Percentiles rank a stretch among this genome's conserved stretches.
Evolutionary conservation across 2,113 vertebrate species (phyloP).

Genomic region (Ciconia maguari): DNA sequence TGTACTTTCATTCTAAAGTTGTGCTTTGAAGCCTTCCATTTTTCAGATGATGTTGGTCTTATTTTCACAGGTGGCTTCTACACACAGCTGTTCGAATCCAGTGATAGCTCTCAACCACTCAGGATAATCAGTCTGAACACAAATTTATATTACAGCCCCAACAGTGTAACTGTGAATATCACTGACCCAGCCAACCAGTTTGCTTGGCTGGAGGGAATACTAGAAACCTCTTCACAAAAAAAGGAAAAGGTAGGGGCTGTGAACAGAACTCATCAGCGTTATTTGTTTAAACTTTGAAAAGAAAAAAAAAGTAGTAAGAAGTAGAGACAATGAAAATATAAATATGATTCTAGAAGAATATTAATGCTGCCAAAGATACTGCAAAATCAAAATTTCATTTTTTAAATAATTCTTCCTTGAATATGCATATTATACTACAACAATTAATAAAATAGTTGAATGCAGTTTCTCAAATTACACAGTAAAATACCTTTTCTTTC

Average conservation of each 20-base stretch:
- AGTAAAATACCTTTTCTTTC: background rate
- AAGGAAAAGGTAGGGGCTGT: conserved; percentile 78
- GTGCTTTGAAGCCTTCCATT: background rate
- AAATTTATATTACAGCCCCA: conserved; percentile 90
- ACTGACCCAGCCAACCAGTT: conserved; percentile 87
- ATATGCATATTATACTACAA: background rate
- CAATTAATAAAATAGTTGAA: background rate
- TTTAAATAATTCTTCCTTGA: background rate
- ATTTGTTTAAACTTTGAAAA: background rate
- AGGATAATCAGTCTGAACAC: conserved; percentile 94
- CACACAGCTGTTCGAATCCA: conserved; percentile 81
- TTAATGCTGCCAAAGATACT: background rate
- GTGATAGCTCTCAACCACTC: conserved; percentile 55
- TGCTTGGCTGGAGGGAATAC: conserved; percentile 78
- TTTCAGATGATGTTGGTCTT: conserved; percentile 13
- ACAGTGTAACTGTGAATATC: conserved; percentile 79
- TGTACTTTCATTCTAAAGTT: background rate
- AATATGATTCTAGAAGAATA: background rate
- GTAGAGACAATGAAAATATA: background rate
- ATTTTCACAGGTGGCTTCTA: conserved; percentile 90
- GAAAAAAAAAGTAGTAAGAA: background rate
- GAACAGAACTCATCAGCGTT: background rate
- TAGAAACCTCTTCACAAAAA: conserved; percentile 75
- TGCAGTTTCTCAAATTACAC: background rate
- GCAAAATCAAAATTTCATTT: background rate